A percentile compares a stretch with the other conserved stretches of the same genome.
Conservation (phyloP, 2,797 vertebrate species). For the Melanotaenia parkinsoni region DNA sequence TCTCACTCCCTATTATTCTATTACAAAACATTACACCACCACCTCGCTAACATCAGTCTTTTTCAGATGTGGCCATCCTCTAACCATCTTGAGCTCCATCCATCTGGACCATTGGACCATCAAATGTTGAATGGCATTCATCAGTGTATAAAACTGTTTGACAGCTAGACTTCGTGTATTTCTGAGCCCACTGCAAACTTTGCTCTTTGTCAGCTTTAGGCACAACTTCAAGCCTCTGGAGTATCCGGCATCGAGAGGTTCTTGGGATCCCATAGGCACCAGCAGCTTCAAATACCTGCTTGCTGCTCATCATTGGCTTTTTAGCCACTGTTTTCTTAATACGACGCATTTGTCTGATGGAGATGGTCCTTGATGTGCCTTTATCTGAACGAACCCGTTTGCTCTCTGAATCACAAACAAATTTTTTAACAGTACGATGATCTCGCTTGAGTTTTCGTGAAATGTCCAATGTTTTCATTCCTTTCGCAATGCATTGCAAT, state of each 20-base stretch:
- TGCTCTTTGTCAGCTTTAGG: background rate
- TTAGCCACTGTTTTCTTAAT: constrained; percentile 3
- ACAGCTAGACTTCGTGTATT: background rate
- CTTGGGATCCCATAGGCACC: background rate
- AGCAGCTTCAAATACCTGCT: constrained; percentile 17
- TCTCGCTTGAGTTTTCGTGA: background rate
- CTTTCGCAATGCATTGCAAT: background rate
- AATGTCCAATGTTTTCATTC: background rate
- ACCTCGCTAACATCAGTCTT: background rate
- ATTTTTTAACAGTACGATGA: background rate
- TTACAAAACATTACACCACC: background rate
- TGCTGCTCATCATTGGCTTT: background rate
- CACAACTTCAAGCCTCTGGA: background rate
- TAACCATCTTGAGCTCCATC: background rate
- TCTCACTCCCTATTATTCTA: background rate
- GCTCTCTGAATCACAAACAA: background rate
- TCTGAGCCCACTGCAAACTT: background rate
- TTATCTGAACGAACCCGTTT: background rate
- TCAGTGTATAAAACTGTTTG: background rate
- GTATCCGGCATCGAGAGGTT: background rate
- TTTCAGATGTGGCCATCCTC: background rate
- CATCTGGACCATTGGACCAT: background rate
- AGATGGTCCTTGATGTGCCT: background rate
- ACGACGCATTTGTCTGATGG: background rate
- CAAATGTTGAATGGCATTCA: background rate